Base-by-base conservation (phyloP, 1,140 invertebrate genomes). In the Trypoxylus dichotomus region DNA sequence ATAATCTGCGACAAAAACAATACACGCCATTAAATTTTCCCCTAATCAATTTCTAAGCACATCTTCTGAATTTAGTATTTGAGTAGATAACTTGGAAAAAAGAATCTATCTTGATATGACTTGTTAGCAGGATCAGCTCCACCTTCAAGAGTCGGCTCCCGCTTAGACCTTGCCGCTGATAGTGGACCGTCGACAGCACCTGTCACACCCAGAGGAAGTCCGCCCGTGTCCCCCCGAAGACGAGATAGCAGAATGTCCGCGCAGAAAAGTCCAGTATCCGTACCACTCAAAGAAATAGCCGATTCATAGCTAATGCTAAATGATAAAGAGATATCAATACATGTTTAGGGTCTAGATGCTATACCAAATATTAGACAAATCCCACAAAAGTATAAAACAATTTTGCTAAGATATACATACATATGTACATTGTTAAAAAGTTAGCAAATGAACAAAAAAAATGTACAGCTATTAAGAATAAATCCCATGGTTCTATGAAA, bases 61-160 rank as follows among this genome's bases (percentile, higher is more conserved):
- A n/a, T n/a, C n/a, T n/a, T n/a, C n/a, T n/a, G n/a, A n/a, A n/a
- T n/a, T n/a, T n/a, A n/a, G n/a, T n/a, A n/a, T n/a, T n/a, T n/a
- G n/a, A n/a, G n/a, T n/a, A n/a, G n/a, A n/a, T n/a, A n/a, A n/a
- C n/a, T n/a, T n/a, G n/a, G n/a, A n/a, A n/a, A n/a, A n/a, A n/a
- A n/a, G n/a, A n/a, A n/a, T n/a, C n/a, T 75, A n/a, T 47, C 2
- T 10, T 3, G 32, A 27, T 15, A 71, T 71, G 2, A 27, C 24
- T 19, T 13, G 13, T 77, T 79, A 79, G 15, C 60, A 86, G 88
- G 87, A 77, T 90, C 89, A 27, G 88, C 91, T 13, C 90, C 91
- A 47, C 90, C 91, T 41, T 90, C 90, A 60, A 91, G 92, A 74
- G 91, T 91, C 15, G 88, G 90, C 37, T 94, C 93, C 8, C 89